A percentile compares a stretch with the other conserved stretches of the same genome.
Conservation (phyloP, 2,888 invertebrate genomes). For the Brachycybe producta region DNA sequence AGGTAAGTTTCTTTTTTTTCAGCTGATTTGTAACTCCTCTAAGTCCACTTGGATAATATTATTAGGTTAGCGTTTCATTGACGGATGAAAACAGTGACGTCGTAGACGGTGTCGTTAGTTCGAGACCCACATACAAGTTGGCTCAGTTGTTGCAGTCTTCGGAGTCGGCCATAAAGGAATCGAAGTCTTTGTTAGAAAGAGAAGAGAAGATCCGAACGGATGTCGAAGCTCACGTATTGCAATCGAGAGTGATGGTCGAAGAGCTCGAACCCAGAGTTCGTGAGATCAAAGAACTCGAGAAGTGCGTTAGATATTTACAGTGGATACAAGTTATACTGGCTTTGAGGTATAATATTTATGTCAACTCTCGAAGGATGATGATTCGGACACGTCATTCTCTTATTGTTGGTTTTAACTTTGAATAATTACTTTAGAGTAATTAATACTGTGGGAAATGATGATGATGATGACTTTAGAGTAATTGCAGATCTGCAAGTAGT, state of each 20-base stretch:
- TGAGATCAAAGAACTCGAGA: constrained; percentile 32
- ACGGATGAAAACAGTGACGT: neutral
- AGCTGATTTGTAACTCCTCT: neutral
- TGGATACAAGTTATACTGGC: constrained; percentile 57
- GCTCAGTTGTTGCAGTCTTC: neutral
- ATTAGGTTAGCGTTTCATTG: neutral
- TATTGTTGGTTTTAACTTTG: constrained; percentile 2
- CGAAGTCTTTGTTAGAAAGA: neutral
- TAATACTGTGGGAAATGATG: too few species aligned
- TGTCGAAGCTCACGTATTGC: neutral
- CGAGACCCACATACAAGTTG: constrained; percentile 1
- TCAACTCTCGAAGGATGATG: too few species aligned
- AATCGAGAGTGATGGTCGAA: neutral
- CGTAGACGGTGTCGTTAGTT: too few species aligned
- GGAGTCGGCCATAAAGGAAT: neutral
- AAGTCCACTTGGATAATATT: too few species aligned
- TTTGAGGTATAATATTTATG: constrained; percentile 44
- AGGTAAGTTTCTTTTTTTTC: constrained; percentile 1
- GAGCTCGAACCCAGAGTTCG: constrained; percentile 11
- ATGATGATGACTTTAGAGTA: too few species aligned
- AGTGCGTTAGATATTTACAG: constrained; percentile 49
- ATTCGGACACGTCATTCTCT: too few species aligned
- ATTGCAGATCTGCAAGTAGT: too few species aligned
- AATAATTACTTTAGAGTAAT: constrained; percentile 3
- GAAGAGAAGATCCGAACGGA: constrained; percentile 1